Evolutionary conservation across 2,113 vertebrate species (phyloP).

Genomic region (Crotalus horridus): DNA sequence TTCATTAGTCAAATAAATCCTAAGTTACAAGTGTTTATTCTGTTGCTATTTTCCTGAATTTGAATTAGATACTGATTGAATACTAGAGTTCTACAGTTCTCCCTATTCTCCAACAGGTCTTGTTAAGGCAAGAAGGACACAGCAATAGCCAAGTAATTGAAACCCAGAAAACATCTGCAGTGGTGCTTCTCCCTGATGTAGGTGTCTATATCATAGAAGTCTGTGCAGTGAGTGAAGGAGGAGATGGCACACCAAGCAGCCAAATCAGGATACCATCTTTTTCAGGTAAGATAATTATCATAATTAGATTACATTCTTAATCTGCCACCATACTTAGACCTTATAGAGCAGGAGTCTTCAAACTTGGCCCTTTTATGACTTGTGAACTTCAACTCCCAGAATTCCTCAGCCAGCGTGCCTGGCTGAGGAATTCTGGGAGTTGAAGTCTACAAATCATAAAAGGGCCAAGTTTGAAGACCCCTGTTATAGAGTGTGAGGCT

Average conservation of each 20-base stretch:
- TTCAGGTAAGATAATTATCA: slow-evolving; percentile 73
- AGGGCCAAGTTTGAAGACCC: too few species aligned
- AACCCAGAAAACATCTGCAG: slow-evolving; percentile 87
- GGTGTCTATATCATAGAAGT: slow-evolving; percentile 94
- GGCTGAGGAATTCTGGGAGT: too few species aligned
- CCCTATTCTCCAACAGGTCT: slow-evolving; percentile 73
- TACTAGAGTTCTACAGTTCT: not conserved
- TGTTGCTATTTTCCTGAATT: not conserved
- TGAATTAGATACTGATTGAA: not conserved
- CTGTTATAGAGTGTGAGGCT: too few species aligned
- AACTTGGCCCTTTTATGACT: too few species aligned
- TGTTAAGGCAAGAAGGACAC: slow-evolving; percentile 88
- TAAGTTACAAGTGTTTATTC: not conserved
- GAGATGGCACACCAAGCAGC: slow-evolving; percentile 84
- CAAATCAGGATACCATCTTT: slow-evolving; percentile 90
- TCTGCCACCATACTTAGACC: not conserved
- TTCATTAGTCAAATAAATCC: not conserved
- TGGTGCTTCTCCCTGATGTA: slow-evolving; percentile 85
- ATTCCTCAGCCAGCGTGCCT: too few species aligned
- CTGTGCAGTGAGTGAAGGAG: slow-evolving; percentile 87
- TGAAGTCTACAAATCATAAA: too few species aligned
- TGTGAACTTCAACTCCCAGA: too few species aligned
- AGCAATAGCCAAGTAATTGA: slow-evolving; percentile 87
- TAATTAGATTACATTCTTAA: not conserved
- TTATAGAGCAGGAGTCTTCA: too few species aligned